Evolutionary conservation across 53 echinoderm and acorn worm genomes (phyloP).

Genomic region (Temnopleurus reevesii): DNA sequence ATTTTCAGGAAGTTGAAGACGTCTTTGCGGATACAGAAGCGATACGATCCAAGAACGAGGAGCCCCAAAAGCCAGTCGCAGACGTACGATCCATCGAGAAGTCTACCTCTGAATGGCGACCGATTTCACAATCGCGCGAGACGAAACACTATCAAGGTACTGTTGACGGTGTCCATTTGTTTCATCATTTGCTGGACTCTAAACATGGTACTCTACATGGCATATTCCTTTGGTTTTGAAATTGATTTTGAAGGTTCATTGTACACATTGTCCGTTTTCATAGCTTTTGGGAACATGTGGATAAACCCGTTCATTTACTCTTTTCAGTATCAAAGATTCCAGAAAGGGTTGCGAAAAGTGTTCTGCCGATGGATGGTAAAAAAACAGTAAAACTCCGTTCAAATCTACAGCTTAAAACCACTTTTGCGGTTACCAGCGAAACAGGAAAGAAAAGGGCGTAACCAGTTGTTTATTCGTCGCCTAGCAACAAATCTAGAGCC

Average conservation of each 20-base stretch:
- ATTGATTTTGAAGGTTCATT: not conserved
- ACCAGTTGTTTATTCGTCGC: no score
- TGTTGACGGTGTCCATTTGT: conserved; percentile 18
- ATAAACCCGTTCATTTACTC: conserved; percentile 41
- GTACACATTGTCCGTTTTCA: not conserved
- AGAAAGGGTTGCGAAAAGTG: conserved; percentile 1
- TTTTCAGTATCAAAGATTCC: conserved; percentile 50
- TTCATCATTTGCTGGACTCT: conserved; percentile 56
- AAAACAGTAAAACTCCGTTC: not conserved
- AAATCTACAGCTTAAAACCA: no score
- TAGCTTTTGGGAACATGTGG: conserved; percentile 46
- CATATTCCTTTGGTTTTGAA: not conserved
- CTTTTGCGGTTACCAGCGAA: no score
- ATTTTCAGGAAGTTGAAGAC: not conserved
- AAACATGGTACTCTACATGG: not conserved
- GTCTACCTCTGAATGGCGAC: not conserved
- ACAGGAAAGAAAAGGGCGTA: no score
- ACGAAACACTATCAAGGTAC: conserved; percentile 30
- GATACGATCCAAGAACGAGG: not conserved
- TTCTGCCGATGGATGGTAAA: conserved; percentile 12
- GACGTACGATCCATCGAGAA: not conserved
- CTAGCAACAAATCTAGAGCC: no score
- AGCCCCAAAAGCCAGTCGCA: not conserved
- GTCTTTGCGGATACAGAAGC: not conserved
- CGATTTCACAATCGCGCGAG: not conserved